Evolutionary conservation across 2,113 vertebrate genomes (phyloP), one percentile per base, ranked within the genome.

Genomic region (Microtus pennsylvanicus): DNA sequence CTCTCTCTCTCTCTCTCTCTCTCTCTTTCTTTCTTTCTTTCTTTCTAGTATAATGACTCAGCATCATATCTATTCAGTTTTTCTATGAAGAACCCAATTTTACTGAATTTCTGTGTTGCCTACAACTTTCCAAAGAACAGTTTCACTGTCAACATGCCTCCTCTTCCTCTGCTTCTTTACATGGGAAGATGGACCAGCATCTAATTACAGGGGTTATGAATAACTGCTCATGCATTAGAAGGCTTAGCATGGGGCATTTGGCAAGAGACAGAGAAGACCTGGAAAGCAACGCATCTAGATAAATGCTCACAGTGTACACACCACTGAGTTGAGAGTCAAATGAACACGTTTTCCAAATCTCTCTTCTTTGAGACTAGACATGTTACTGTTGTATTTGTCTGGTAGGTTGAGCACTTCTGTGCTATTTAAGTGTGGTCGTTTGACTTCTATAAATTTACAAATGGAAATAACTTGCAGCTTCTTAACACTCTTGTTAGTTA

Each of bases 121-220:
- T 58, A 58, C 55, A 21, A 58, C 55, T 87, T 94, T 91, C 38
- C 52, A 72, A 81, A 3, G 83, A 86, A 67, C 11, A 33, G 6
- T 74, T 92, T 95, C 76, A 33, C 4, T n/a, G 8, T 58, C 85
- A 88, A 65, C 8, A 50, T 69, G 8, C 3, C 76, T 92, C 42
- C 30, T 78, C 55, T 76, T 89, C 65, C 38, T 96, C 26, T 70
- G 13, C 22, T 94, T 94, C n/a, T 91, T 94, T 94, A 81, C n/a
- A 72, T 50, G 55, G 50, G 47, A 88, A 94, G 87, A 81, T 70
- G 93, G 91, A 38, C n/a, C 3, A 30, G 58, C 12, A 50, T 76
- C 9, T 76, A n/a, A 80, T 55, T 78, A 21, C 9, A 85, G 33
- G 89, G 81, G 38, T 55, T n/a, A 9, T 83, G 70, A 93, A 26